Percentiles rank a stretch among this genome's conserved stretches.
These are phyloP conservation scores for Gnathonemus longibarbis DNA, from an alignment of 2,113 vertebrate species.

Conservation along the genomic window DNA sequence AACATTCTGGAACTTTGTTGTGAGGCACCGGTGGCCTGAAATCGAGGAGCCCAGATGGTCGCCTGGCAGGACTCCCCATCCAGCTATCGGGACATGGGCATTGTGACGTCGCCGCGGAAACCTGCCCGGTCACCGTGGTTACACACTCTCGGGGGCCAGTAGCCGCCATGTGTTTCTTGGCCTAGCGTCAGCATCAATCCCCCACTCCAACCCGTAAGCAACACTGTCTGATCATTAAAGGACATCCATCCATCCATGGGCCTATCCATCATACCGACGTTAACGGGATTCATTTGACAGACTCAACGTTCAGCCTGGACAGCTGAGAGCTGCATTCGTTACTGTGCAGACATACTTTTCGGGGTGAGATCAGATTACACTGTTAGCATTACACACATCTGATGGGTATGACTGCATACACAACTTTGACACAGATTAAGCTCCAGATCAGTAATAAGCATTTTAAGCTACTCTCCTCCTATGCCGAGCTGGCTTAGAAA, in stretches of 20 bases:
- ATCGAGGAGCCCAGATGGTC: not conserved
- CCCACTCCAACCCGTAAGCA: not conserved
- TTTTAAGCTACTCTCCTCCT: not conserved
- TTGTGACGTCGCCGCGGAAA: not conserved
- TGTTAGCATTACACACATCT: not conserved
- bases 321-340: not conserved
- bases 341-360: not conserved
- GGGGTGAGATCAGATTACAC: not conserved
- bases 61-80: not conserved
- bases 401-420: not conserved
- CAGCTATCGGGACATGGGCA: not conserved
- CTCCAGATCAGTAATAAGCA: not conserved
- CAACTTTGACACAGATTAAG: not conserved
- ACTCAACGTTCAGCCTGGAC: not conserved
- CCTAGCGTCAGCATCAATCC: not conserved
- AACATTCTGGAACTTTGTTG: not conserved
- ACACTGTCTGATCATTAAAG: not conserved
- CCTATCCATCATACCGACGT: not conserved
- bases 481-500: not conserved
- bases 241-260: not conserved
- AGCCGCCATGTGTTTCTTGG: not conserved
- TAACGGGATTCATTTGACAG: not conserved
- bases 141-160: not conserved
- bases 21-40: not conserved
- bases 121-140: not conserved